A percentile compares a stretch with the other conserved stretches of the same genome.
phyloP scores from a whole-genome alignment of 2,113 vertebrate genomes.

The Ameiurus melas region DNA sequence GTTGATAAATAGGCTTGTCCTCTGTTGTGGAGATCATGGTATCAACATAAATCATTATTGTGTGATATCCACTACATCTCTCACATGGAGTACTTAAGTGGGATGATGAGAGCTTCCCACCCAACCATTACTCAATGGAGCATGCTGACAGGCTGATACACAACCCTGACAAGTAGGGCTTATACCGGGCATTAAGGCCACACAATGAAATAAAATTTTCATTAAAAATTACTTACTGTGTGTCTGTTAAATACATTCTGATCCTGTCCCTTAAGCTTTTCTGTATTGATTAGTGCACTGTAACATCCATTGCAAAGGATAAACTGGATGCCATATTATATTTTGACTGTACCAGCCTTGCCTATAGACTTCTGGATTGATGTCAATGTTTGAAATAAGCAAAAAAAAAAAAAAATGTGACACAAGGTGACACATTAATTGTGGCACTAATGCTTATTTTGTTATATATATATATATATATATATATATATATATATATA shows the following conservation, averaged over 20 bases:
- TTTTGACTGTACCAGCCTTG: not conserved
- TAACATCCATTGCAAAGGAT: not conserved
- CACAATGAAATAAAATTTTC: conserved; percentile 13
- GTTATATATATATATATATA: no score
- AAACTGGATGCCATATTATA: not conserved
- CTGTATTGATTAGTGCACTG: not conserved
- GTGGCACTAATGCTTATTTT: no score
- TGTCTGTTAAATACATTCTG: not conserved
- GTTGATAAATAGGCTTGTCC: not conserved
- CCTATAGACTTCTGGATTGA: not conserved
- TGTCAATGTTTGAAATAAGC: no score
- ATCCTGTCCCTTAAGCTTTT: not conserved
- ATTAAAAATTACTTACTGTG: not conserved
- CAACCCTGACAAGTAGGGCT: conserved; percentile 22
- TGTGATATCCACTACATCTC: conserved; percentile 34
- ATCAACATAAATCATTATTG: conserved; percentile 2
- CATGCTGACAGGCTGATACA: not conserved
- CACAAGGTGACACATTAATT: no score
- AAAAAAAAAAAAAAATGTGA: no score
- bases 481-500: no score
- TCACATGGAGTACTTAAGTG: conserved; percentile 38
- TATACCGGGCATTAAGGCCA: conserved; percentile 16
- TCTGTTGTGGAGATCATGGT: not conserved
- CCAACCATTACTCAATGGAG: conserved; percentile 30
- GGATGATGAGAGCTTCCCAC: conserved; percentile 36